Evolutionary conservation across 2,888 invertebrate species (phyloP).

Genomic region (Seira musarum): DNA sequence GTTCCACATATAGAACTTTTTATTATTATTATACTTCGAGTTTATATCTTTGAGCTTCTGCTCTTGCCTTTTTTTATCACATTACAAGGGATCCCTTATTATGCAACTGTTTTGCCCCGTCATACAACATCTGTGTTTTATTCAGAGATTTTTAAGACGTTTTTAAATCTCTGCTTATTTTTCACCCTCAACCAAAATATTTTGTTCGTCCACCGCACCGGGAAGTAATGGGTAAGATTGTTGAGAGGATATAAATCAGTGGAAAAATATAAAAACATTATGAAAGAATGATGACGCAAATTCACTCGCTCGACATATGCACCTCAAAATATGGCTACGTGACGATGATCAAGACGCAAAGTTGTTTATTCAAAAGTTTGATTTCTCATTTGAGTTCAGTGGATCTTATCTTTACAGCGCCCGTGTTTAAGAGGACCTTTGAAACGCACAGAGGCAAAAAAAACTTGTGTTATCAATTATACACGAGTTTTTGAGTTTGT

Average conservation of each 20-base stretch:
- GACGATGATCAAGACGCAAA: not conserved
- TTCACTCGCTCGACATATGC: too few species aligned
- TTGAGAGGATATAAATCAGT: not conserved
- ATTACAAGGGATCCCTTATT: not conserved
- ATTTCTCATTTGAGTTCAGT: not conserved
- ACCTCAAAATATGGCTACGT: not conserved
- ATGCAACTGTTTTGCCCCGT: not conserved
- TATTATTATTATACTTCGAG: too few species aligned
- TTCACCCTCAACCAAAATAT: too few species aligned
- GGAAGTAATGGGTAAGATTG: too few species aligned
- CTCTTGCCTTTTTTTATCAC: not conserved
- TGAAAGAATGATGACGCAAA: not conserved
- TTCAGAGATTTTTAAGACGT: not conserved
- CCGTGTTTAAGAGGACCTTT: too few species aligned
- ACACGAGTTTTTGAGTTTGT: too few species aligned
- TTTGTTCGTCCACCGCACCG: too few species aligned
- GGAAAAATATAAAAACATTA: not conserved
- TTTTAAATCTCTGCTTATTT: not conserved
- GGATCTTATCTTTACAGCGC: too few species aligned
- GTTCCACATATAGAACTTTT: conserved; percentile 20
- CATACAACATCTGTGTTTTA: not conserved
- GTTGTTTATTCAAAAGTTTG: not conserved
- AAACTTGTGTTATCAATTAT: too few species aligned
- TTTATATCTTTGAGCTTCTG: too few species aligned
- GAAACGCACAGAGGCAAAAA: too few species aligned